Percentiles rank a stretch among this genome's conserved stretches.
These are phyloP conservation scores for Enhydra lutris DNA, from an alignment of 2,113 vertebrate genomes.

Conservation along the genomic window DNA sequence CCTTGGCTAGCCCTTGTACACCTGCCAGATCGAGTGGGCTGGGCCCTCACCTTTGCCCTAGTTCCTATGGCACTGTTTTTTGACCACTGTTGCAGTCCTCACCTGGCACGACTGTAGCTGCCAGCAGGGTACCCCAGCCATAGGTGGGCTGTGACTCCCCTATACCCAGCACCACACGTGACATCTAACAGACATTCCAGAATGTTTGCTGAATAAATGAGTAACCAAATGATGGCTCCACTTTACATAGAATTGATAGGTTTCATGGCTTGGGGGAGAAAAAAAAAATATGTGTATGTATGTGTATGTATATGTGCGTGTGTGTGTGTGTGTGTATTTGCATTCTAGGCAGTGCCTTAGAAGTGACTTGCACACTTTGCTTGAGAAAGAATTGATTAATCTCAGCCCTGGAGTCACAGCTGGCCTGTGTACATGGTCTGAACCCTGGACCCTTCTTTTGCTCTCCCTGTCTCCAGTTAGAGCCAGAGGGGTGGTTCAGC, in stretches of 20 bases:
- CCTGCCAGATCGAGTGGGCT: background rate
- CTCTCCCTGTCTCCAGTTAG: background rate
- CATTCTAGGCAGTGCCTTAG: background rate
- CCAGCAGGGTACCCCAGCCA: background rate
- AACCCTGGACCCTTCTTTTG: background rate
- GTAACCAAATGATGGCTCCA: background rate
- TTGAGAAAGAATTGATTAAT: background rate
- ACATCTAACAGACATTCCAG: background rate
- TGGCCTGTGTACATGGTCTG: background rate
- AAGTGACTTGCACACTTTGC: background rate
- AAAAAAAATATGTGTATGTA: background rate
- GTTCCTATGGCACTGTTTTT: background rate
- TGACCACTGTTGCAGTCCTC: background rate
- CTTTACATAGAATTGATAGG: background rate
- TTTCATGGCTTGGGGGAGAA: conserved; percentile 8
- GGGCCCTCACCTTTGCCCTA: background rate
- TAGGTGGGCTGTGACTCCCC: background rate
- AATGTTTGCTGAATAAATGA: background rate
- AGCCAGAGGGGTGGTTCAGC: background rate
- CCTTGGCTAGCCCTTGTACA: background rate
- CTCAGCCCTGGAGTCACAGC: background rate
- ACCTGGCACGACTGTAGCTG: background rate
- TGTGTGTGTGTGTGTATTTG: background rate
- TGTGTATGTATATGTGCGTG: too few relatives aligned
- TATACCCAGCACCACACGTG: background rate